Evolutionary conservation across 2,797 vertebrate genomes (phyloP), one percentile per base, ranked within the genome.

Genomic region (Hydrolagus colliei): DNA sequence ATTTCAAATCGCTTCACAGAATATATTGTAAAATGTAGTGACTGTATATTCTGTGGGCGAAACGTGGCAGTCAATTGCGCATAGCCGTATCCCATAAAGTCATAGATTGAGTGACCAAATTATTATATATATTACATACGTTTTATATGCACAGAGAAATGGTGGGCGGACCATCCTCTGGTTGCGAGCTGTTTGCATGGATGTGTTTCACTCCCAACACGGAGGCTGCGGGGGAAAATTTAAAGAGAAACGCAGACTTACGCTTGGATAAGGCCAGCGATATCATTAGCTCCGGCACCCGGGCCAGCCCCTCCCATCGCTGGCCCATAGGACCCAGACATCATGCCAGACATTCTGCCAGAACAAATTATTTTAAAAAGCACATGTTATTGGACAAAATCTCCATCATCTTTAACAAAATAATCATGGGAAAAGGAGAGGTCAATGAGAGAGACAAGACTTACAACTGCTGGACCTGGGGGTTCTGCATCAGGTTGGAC

Each of bases 221-320:
- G 6, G 20, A 76, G 41, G 6, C 10, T 13, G 12, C 1, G 7
- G 32, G 68, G 9, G 86, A 9, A 4, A 67, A 4, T 67, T 52
- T 32, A 20, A 22, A 73, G 63, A 88, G 67, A 85, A 18, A 10
- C 22, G 52, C 14, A 63, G 62, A 96, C 96, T 89, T 92, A 99
- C 98, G 97, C 98, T 92, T 99, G 97, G 88, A 99, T 99, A 88
- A 99, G 96, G 89, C 96, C 95, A 62, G 96, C 96, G 63, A 99
- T 91, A 89, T 99, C 98, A 0, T 95, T 96, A 0, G 95, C 91
- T 32, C 92, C 90, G 0, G 91, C 87, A 82, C 89, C 92, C 87
- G 91, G 91, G 73, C 94, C 90, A 13, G 89, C 88, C 0, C 93
- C 87, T 0, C 90, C 91, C 7, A 95, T 94, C 90, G 94, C 72